These are phyloP conservation scores for Taeniopygia guttata DNA, from an alignment of 2,797 vertebrate genomes.

Conservation along the genomic window DNA sequence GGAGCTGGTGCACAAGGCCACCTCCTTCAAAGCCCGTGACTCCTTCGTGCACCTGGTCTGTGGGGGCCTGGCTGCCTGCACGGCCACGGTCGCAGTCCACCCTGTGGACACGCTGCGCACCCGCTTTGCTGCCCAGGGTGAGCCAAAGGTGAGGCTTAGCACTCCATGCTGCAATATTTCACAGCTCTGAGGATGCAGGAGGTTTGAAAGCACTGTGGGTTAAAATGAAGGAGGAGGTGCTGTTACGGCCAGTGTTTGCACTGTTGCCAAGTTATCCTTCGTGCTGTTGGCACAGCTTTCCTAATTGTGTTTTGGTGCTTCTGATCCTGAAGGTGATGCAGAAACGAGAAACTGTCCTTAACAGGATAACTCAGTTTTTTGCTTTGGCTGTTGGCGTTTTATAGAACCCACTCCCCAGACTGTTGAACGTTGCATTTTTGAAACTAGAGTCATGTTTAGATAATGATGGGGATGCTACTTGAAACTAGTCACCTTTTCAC, in stretches of 20 bases:
- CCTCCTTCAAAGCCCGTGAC: conserved; percentile 70
- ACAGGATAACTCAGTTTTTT: not conserved
- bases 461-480: not conserved
- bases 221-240: not conserved
- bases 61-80: conserved; percentile 87
- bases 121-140: conserved; percentile 93
- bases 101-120: conserved; percentile 93
- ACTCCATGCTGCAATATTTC: rapidly evolving
- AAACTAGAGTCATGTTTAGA: not conserved
- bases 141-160: conserved; percentile 86
- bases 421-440: not conserved
- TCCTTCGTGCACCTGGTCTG: conserved; percentile 87
- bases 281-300: not conserved
- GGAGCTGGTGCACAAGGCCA: conserved; percentile 78
- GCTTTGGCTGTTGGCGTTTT: not conserved
- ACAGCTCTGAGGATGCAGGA: not conserved
- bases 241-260: not conserved
- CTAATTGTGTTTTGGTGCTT: not conserved
- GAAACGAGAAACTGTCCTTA: not conserved
- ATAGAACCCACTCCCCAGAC: not conserved
- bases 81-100: conserved; percentile 85
- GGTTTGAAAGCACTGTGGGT: not conserved
- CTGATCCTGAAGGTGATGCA: not conserved
- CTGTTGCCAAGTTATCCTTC: not conserved
- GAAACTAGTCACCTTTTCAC: not conserved